Evolutionary conservation across 2,113 vertebrate genomes (phyloP).

Genomic region (Gulo gulo): DNA sequence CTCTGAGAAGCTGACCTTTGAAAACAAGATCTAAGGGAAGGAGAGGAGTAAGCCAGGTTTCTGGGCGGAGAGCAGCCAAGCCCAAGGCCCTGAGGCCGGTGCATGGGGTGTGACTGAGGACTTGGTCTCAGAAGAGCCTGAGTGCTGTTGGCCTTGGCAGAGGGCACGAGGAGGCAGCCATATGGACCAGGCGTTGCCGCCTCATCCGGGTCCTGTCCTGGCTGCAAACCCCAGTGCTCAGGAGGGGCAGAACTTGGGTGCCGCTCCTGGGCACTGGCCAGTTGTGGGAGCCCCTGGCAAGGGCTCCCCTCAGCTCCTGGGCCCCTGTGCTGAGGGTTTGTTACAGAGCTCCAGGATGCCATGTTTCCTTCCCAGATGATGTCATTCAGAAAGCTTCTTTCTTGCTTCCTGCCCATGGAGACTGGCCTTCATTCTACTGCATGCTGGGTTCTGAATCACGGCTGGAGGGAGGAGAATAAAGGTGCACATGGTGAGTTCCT

Average conservation of each 20-base stretch:
- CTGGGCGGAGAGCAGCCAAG: not conserved
- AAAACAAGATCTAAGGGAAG: not conserved
- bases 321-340: not conserved
- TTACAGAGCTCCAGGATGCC: too few relatives aligned
- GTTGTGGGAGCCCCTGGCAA: fast-evolving
- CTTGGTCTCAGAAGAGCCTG: not conserved
- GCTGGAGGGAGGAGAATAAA: not conserved
- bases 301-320: not conserved
- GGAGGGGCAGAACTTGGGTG: not conserved
- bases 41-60: not conserved
- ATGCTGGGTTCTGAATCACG: not conserved
- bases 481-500: not conserved
- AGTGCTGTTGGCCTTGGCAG: not conserved
- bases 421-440: not conserved
- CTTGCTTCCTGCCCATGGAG: not conserved
- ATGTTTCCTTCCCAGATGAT: not conserved
- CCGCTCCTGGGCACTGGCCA: fast-evolving
- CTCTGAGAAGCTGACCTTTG: not conserved
- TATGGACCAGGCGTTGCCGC: fast-evolving
- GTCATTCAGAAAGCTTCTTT: not conserved
- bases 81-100: not conserved
- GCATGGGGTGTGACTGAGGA: too few relatives aligned
- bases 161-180: fast-evolving
- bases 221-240: not conserved
- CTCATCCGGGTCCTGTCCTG: fast-evolving